Percentiles rank a stretch among this genome's conserved stretches.
Conservation (phyloP, 2,113 vertebrate genomes). For the Notothenia rossii region DNA sequence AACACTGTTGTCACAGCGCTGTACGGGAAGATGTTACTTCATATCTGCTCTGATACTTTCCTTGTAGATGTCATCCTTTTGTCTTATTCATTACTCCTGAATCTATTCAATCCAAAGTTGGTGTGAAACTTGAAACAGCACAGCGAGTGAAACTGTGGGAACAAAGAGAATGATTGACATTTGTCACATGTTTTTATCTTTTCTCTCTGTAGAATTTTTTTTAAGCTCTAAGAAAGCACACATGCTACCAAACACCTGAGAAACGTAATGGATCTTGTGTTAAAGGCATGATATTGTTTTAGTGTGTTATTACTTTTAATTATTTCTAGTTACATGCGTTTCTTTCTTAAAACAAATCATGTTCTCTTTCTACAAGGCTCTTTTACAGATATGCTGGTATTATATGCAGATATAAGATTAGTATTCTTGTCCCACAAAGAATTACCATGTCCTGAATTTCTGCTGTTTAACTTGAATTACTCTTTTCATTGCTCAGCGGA, state of each 20-base stretch:
- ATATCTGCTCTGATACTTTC: neutral
- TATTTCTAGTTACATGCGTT: slow-evolving; percentile 6
- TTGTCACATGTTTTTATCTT: slow-evolving; percentile 13
- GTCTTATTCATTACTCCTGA: neutral
- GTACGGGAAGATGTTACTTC: neutral
- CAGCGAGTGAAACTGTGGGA: neutral
- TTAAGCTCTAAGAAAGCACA: neutral
- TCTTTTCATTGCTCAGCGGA: slow-evolving; percentile 20
- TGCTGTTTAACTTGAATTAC: slow-evolving; percentile 45
- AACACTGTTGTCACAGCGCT: neutral
- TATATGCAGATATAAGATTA: slow-evolving; percentile 26
- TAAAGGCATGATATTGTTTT: slow-evolving; percentile 5
- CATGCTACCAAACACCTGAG: slow-evolving; percentile 20
- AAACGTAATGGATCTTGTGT: slow-evolving; percentile 45
- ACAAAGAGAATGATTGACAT: slow-evolving; percentile 62
- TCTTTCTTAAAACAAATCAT: slow-evolving; percentile 15
- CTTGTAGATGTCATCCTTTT: slow-evolving; percentile 20
- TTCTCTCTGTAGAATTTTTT: slow-evolving; percentile 8
- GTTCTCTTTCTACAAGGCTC: slow-evolving; percentile 25
- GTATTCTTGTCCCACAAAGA: slow-evolving; percentile 39
- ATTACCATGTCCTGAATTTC: slow-evolving; percentile 32
- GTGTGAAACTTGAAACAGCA: slow-evolving; percentile 17
- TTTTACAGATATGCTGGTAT: slow-evolving; percentile 32
- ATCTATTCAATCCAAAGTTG: slow-evolving; percentile 26
- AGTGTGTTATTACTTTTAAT: neutral